Evolutionary conservation across 2,113 vertebrate genomes (phyloP), one percentile per base, ranked within the genome.

Genomic region (Colinus virginianus): DNA sequence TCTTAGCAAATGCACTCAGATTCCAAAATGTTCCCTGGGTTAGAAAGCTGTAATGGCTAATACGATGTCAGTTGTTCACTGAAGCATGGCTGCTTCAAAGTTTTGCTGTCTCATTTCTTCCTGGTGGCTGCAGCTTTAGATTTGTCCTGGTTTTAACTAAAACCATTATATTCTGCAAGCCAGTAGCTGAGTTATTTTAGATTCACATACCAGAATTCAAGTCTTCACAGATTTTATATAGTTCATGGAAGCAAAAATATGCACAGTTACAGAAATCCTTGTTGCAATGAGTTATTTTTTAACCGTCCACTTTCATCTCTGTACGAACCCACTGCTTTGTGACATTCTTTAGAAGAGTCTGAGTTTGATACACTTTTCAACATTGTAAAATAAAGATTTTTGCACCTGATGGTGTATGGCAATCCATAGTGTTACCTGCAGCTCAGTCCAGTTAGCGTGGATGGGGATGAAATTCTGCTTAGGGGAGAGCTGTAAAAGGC

Each of bases 401-500:
- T 42, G 36, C 46, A 6, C 15, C 25, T 75, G 25, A 51, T 55
- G 25, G 9, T 46, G 46, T 3, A 34, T 25, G 4, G 4, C 6
- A 76, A 62, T 69, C 23, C 9, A 32, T 61, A 84, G 6, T 8
- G 5, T 78, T 63, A 49, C 1, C 1, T 69, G 30, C 5, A 55
- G 13, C 19, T 74, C 7, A 2, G 13, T 56, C 21, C 13, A 9
- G 1, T 22, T 2, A 34, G 62, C 0, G 0, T 22, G 10, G 30
- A 76, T 4, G 8, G 11, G 25, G 26, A 53, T 59, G 36, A 45
- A 9, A 72, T 26, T 51, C 62, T 84, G 16, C 59, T 63, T 7
- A 63, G 6, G 7, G 6, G 2, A 58, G 15, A 62, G 16, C 17
- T 49, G 3, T 34, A 45, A 56, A 88, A 78, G 13, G 43, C 30